Evolutionary conservation across 2,888 invertebrate species (phyloP).

Genomic region (Rutpela maculata): DNA sequence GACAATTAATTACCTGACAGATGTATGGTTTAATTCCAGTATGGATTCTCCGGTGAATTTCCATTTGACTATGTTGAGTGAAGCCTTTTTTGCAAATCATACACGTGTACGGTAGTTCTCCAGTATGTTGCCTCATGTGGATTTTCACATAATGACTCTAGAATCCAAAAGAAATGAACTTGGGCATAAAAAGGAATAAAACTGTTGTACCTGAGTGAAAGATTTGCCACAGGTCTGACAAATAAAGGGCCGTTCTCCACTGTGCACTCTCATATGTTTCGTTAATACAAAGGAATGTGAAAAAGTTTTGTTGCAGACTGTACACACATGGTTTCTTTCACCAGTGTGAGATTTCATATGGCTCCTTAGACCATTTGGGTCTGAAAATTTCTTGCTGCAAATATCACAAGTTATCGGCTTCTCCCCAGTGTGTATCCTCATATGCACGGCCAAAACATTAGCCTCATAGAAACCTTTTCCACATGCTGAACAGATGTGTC

Average conservation of each 20-base stretch:
- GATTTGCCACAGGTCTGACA: slow-evolving; percentile 40
- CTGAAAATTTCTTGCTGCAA: slow-evolving; percentile 66
- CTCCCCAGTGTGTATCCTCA: slow-evolving; percentile 68
- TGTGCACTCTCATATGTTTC: slow-evolving; percentile 65
- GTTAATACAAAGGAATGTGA: slow-evolving; percentile 66
- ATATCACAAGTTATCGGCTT: slow-evolving; percentile 67
- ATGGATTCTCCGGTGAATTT: slow-evolving; percentile 66
- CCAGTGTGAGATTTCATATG: slow-evolving; percentile 65
- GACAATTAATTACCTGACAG: slow-evolving; percentile 60
- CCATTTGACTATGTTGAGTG: slow-evolving; percentile 66
- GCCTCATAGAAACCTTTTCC: slow-evolving; percentile 70
- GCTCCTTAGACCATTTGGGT: slow-evolving; percentile 65
- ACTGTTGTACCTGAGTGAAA: slow-evolving; percentile 34
- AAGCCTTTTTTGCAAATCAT: slow-evolving; percentile 65
- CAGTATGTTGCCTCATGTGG: slow-evolving; percentile 70
- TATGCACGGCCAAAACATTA: slow-evolving; percentile 67
- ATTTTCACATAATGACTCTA: slow-evolving; percentile 68
- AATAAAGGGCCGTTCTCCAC: slow-evolving; percentile 64
- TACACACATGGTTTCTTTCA: slow-evolving; percentile 64
- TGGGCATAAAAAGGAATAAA: background rate
- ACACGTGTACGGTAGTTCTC: slow-evolving; percentile 66
- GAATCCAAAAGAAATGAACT: slow-evolving; percentile 43
- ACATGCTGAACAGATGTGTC: slow-evolving; percentile 67
- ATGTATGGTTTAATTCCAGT: slow-evolving; percentile 68
- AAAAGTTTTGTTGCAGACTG: slow-evolving; percentile 65